Evolutionary conservation across 2,888 invertebrate genomes (phyloP), one percentile per base, ranked within the genome.

Genomic region (Apamea crenata): DNA sequence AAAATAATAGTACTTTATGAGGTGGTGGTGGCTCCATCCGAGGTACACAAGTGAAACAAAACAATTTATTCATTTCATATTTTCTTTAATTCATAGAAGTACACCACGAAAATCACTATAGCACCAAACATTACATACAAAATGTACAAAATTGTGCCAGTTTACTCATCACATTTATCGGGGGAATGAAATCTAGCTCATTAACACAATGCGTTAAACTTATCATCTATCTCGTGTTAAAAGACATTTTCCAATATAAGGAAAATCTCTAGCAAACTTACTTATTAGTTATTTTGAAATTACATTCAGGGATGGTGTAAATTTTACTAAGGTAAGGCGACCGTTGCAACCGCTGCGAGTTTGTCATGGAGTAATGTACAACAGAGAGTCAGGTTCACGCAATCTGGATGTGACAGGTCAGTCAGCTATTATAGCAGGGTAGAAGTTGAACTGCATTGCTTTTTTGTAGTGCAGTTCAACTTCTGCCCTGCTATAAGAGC

Each of bases 101-200:
- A 95, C 95, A 96, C 95, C 95, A 96, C 96, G 90, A 94, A 94
- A 94, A 95, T 94, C 94, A 94, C 94, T 95, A 93, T 96, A 96
- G 96, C 96, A 96, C 96, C 96, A 95, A 95, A 96, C 93, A 96
- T 96, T 96, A 96, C 95, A 95, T 96, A 96, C 94, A 96, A 96
- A 95, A 96, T 96, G 95, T 96, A 96, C 95, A 96, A 96, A 96
- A 96, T 96, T 96, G 96, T 96, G 96, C 96, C 93, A 92, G 90
- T 91, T 92, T 89, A 91, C 87, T 91, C 84, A 85, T 87, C 89
- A 87, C 87, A 86, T 87, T 84, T 76, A 83, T 88, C 77, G 44
- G 80, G 83, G 88, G 83, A 87, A 88, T 88, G 81, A 83, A 74
- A 72, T 78, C 80, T 86, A 78, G 83, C 84, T 85, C 86, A 88